Percentiles rank a stretch among this genome's conserved stretches.
Evolutionary conservation across 2,797 vertebrate genomes (phyloP).

Genomic region (Enteromius treurensis): DNA sequence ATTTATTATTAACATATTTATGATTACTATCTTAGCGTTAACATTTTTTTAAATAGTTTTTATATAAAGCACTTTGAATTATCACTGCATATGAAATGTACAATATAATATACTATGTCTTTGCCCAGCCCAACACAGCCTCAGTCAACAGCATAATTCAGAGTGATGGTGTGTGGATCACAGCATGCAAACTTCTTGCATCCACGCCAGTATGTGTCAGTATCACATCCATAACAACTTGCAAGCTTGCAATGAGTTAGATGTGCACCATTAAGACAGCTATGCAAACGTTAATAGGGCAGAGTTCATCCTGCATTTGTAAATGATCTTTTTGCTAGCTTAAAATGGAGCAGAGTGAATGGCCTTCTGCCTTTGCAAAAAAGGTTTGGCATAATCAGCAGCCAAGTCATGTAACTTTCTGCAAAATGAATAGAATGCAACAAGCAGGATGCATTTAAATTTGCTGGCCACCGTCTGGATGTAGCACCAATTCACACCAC

Average conservation of each 20-base stretch:
- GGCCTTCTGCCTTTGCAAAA: neutral
- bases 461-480: neutral
- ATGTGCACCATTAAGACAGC: neutral
- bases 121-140: neutral
- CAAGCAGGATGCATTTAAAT: conserved; percentile 10
- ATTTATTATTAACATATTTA: neutral
- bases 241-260: neutral
- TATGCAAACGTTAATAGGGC: neutral
- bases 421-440: conserved; percentile 3
- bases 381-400: conserved; percentile 5
- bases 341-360: neutral
- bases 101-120: neutral
- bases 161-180: neutral
- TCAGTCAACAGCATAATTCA: neutral
- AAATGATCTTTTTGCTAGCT: conserved; percentile 28
- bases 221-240: neutral
- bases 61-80: neutral
- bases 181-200: neutral
- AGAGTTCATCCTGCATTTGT: conserved; percentile 29
- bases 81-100: neutral
- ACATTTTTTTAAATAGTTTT: neutral
- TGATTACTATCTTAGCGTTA: neutral
- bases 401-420: neutral
- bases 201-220: neutral
- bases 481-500: neutral